Percentiles rank a stretch among this genome's conserved stretches.
phyloP scores from a whole-genome alignment of 2,797 vertebrate species.

The Mionectes olivaceus region DNA sequence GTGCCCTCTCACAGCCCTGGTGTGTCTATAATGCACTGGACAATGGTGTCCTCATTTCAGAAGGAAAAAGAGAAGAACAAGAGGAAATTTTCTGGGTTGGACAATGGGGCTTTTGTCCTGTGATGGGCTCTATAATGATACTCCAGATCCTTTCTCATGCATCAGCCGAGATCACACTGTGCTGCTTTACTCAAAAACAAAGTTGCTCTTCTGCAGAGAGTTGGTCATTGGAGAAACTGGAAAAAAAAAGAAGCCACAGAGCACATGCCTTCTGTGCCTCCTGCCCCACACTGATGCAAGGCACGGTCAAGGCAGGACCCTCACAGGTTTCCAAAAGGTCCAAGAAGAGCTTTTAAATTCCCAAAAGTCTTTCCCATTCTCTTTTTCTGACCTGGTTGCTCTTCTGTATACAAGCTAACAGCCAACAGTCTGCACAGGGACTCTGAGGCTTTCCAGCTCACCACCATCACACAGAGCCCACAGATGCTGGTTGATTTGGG shows the following conservation, averaged over 20 bases:
- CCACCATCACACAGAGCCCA: not conserved
- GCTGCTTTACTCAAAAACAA: not conserved
- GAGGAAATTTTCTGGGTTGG: not conserved
- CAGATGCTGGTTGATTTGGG: not conserved
- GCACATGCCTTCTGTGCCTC: not conserved
- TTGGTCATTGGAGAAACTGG: not conserved
- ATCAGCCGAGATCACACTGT: not conserved
- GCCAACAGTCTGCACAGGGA: fast-evolving
- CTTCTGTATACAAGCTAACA: not conserved
- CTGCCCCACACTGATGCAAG: not conserved
- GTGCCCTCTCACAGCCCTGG: not conserved
- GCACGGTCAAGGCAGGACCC: not conserved
- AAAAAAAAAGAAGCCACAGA: not conserved
- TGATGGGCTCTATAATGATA: not conserved
- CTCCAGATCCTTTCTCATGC: not conserved
- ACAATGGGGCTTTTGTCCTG: not conserved
- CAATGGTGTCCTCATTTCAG: not conserved
- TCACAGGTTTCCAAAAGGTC: not conserved
- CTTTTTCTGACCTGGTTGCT: not conserved
- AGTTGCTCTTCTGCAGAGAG: not conserved
- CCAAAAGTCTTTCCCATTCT: not conserved
- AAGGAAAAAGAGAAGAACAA: not conserved
- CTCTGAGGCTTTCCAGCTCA: not conserved
- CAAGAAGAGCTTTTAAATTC: not conserved
- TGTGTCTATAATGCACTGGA: not conserved